Evolutionary conservation across 2,888 invertebrate species (phyloP).

Genomic region (Allophyes oxyacanthae): DNA sequence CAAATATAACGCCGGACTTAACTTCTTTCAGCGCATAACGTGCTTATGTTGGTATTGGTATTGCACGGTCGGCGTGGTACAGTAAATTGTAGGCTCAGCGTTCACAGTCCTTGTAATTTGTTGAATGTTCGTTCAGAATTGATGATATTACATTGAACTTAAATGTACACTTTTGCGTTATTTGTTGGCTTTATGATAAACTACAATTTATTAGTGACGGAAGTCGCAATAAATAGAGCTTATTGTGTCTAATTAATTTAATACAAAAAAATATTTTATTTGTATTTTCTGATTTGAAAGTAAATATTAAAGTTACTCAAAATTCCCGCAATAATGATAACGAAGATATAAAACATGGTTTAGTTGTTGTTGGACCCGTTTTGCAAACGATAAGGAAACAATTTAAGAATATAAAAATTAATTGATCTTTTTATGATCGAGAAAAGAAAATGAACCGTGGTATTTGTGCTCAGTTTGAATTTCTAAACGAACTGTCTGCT

Average conservation of each 20-base stretch:
- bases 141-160: conserved; percentile 54
- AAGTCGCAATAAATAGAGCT: conserved; percentile 16
- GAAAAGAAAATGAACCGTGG: background rate
- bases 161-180: conserved; percentile 37
- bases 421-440: background rate
- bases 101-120: conserved; percentile 53
- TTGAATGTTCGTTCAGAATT: conserved; percentile 48
- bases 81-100: conserved; percentile 61
- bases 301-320: too few relatives aligned
- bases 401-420: background rate
- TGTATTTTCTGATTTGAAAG: background rate
- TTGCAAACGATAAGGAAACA: background rate
- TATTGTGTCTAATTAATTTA: background rate
- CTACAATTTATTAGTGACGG: conserved; percentile 18
- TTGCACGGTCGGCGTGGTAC: conserved; percentile 51
- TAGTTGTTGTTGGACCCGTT: too few relatives aligned
- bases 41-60: conserved; percentile 60
- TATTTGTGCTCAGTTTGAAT: conserved; percentile 22
- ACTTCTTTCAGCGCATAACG: conserved; percentile 62
- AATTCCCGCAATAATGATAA: too few relatives aligned
- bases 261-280: background rate
- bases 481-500: conserved; percentile 41
- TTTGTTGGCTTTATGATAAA: conserved; percentile 48
- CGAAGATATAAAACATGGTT: too few relatives aligned
- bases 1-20: conserved; percentile 55